Evolutionary conservation across 2,888 invertebrate genomes (phyloP).

Genomic region (Lathronympha strigana): DNA sequence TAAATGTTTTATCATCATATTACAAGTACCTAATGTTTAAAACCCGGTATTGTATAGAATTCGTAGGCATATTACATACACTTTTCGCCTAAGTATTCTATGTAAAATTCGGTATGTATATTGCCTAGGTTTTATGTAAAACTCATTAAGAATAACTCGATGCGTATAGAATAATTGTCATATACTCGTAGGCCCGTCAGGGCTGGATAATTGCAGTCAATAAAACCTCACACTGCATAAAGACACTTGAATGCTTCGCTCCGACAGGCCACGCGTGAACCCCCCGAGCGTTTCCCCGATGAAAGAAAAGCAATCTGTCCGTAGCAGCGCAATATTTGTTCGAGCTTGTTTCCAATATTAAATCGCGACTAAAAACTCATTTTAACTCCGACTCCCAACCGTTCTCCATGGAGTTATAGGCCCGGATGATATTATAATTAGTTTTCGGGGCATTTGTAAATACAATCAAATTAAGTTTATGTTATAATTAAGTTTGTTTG

Average conservation of each 20-base stretch:
- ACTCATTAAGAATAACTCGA: too few relatives aligned
- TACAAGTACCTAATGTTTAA: too few relatives aligned
- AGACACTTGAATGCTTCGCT: conserved; percentile 24
- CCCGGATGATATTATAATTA: conserved; percentile 30
- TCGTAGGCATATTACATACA: too few relatives aligned
- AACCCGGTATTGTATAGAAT: too few relatives aligned
- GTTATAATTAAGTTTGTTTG: neutral
- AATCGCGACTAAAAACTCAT: conserved; percentile 39
- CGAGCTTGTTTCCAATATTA: conserved; percentile 40
- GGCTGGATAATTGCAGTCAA: conserved; percentile 16
- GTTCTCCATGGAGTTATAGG: conserved; percentile 17
- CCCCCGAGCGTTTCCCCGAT: conserved; percentile 29
- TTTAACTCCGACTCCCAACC: conserved; percentile 19
- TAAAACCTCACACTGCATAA: conserved; percentile 23
- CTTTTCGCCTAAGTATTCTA: neutral
- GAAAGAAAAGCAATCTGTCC: conserved; percentile 40
- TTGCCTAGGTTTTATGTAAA: neutral
- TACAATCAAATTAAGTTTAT: conserved; percentile 16
- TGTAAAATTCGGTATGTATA: neutral
- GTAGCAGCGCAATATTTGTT: conserved; percentile 37
- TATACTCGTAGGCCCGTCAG: neutral
- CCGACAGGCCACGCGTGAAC: conserved; percentile 34
- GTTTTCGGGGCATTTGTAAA: conserved; percentile 17
- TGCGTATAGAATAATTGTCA: neutral
- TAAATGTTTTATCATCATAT: too few relatives aligned